phyloP scores from a whole-genome alignment of 2,888 invertebrate species.

The Mimumesa dahlbomi region DNA sequence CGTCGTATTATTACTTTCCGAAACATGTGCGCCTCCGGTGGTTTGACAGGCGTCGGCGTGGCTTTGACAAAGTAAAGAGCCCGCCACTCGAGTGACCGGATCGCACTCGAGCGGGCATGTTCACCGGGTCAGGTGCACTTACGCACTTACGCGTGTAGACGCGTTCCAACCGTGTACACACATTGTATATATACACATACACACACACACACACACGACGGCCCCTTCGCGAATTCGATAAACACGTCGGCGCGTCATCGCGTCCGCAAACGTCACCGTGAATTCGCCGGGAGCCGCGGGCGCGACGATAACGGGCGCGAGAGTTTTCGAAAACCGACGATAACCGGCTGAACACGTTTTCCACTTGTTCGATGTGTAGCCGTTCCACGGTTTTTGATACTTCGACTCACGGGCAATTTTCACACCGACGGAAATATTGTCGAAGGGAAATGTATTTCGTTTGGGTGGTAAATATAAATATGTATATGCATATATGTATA shows the following conservation, averaged over 20 bases:
- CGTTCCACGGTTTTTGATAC: too few species aligned
- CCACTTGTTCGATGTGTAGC: too few species aligned
- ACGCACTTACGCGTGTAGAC: constrained; percentile 26
- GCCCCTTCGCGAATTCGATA: constrained; percentile 31
- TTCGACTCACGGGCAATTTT: too few species aligned
- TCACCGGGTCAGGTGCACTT: constrained; percentile 47
- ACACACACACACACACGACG: too few species aligned
- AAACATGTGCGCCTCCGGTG: constrained; percentile 2
- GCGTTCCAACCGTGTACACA: constrained; percentile 12
- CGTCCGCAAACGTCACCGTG: constrained; percentile 14
- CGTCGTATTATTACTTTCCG: constrained; percentile 33
- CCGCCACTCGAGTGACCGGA: constrained; percentile 32
- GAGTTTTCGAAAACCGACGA: too few species aligned
- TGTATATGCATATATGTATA: too few species aligned
- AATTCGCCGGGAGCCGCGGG: too few species aligned
- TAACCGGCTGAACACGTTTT: too few species aligned
- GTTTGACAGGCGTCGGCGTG: constrained; percentile 26
- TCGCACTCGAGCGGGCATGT: constrained; percentile 26
- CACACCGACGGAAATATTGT: too few species aligned
- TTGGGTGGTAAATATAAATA: too few species aligned
- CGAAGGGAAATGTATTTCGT: too few species aligned
- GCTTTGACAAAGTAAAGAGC: constrained; percentile 52
- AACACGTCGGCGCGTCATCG: constrained; percentile 30
- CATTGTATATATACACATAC: constrained; percentile 35
- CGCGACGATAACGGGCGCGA: too few species aligned